Percentiles rank a stretch among this genome's conserved stretches.
phyloP scores from a whole-genome alignment of 1,140 invertebrate species.

The Cyclina sinensis region DNA sequence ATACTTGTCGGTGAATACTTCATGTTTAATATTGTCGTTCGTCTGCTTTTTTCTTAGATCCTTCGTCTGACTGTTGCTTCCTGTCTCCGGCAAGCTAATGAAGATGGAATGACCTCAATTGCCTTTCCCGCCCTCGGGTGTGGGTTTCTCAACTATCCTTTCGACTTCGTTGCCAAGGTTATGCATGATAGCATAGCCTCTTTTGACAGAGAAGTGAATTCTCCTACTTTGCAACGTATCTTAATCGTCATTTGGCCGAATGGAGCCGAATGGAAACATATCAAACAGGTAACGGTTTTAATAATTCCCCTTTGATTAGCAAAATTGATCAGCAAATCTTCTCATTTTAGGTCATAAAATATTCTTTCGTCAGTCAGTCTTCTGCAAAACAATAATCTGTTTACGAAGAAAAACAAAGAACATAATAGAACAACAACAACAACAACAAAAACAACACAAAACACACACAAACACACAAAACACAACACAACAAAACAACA shows the following conservation, averaged over 20 bases:
- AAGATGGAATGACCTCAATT: constrained; percentile 35
- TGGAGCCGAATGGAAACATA: constrained; percentile 16
- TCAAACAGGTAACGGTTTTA: constrained; percentile 55
- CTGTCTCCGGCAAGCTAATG: constrained; percentile 26
- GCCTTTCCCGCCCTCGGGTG: constrained; percentile 56
- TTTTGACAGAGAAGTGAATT: neutral
- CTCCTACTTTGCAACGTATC: neutral
- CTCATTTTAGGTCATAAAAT: neutral
- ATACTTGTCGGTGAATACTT: too few relatives aligned
- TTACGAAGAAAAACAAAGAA: too few relatives aligned
- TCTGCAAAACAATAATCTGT: too few relatives aligned
- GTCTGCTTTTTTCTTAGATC: too few relatives aligned
- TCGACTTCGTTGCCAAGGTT: neutral
- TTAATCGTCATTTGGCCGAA: neutral
- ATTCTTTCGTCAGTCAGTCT: neutral
- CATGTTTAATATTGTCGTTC: too few relatives aligned
- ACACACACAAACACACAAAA: too few relatives aligned
- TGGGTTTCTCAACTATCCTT: constrained; percentile 50
- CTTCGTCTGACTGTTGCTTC: neutral
- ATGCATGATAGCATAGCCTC: constrained; percentile 8
- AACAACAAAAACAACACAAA: too few relatives aligned
- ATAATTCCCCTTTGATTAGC: neutral
- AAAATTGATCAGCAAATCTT: too few relatives aligned
- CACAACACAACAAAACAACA: too few relatives aligned
- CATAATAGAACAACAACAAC: too few relatives aligned